These are phyloP conservation scores for Drosophila kambysellisi DNA, from an alignment of 2,888 invertebrate genomes.

Conservation along the genomic window DNA sequence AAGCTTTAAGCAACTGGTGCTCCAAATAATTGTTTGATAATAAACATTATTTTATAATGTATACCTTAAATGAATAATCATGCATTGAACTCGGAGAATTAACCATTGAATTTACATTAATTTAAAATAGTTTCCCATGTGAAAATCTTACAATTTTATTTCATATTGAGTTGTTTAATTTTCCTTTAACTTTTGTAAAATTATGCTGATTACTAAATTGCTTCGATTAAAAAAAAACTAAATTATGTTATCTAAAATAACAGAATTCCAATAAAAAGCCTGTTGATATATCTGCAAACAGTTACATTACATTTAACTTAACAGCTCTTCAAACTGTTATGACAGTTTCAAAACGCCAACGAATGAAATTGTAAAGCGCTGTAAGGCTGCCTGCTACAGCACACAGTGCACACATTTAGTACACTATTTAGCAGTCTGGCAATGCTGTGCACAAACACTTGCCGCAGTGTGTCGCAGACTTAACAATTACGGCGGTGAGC, in stretches of 20 bases:
- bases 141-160: background rate
- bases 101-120: background rate
- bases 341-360: background rate
- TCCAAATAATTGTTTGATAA: background rate
- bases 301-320: background rate
- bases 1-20: background rate
- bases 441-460: conserved; percentile 9
- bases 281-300: background rate
- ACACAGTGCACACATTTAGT: conserved; percentile 10
- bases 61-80: background rate
- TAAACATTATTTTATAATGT: background rate
- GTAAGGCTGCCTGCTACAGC: conserved; percentile 27
- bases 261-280: background rate
- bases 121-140: background rate
- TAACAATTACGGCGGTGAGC: conserved; percentile 2
- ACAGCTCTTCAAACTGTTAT: background rate
- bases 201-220: no score
- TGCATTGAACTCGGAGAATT: background rate
- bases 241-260: background rate
- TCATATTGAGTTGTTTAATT: no score
- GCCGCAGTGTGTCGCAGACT: conserved; percentile 23
- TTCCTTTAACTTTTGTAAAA: no score
- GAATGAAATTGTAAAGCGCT: background rate
- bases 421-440: conserved; percentile 34
- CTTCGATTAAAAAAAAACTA: no score